Percentiles rank a stretch among this genome's conserved stretches.
These are phyloP conservation scores for Bombus huntii DNA, from an alignment of 1,140 invertebrate species.

Conservation along the genomic window DNA sequence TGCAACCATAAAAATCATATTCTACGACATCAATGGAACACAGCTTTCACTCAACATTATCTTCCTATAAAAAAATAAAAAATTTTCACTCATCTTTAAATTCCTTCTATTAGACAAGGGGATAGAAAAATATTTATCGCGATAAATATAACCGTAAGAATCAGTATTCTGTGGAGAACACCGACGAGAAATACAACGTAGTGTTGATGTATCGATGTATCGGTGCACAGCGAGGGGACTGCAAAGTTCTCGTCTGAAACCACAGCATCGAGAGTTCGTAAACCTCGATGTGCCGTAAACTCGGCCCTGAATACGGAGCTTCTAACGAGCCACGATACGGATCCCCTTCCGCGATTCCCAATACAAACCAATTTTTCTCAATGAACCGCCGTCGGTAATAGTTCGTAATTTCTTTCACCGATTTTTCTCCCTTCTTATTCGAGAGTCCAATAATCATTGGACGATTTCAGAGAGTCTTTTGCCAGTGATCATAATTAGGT, in stretches of 20 bases:
- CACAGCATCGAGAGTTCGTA: slow-evolving; percentile 32
- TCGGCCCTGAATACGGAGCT: slow-evolving; percentile 33
- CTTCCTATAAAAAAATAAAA: not conserved
- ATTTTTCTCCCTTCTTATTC: not conserved
- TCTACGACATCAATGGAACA: not conserved
- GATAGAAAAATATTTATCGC: not conserved
- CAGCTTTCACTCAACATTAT: not conserved
- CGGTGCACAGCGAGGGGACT: not conserved
- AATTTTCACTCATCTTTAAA: not conserved
- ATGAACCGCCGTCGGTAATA: slow-evolving; percentile 24
- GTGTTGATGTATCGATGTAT: not conserved
- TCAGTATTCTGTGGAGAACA: not conserved
- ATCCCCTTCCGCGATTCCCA: slow-evolving; percentile 23
- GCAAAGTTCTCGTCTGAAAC: slow-evolving; percentile 19
- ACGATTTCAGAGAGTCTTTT: not conserved
- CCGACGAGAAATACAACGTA: not conserved
- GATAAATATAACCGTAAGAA: not conserved
- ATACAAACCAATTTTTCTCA: slow-evolving; percentile 44
- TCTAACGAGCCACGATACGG: slow-evolving; percentile 35
- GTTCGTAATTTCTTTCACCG: slow-evolving; percentile 51
- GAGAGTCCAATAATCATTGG: not conserved
- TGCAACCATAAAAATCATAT: not conserved
- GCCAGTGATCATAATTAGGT: not conserved
- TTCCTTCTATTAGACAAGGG: not conserved
- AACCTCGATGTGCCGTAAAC: slow-evolving; percentile 43